Conservation (phyloP, 2,888 invertebrate genomes). For the Polydrusus tereticollis region DNA sequence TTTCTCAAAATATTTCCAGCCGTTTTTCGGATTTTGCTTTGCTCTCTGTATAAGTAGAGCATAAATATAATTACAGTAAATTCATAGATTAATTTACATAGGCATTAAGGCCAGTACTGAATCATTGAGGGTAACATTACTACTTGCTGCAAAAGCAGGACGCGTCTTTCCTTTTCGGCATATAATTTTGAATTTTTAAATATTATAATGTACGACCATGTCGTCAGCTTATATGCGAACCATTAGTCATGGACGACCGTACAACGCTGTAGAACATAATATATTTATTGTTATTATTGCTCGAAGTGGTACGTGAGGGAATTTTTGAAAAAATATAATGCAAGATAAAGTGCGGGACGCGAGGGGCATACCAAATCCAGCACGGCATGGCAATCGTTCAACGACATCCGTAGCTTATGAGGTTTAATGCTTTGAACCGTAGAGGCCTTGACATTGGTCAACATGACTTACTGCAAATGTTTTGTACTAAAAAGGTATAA, state of each 20-base stretch:
- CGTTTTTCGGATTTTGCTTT: no score
- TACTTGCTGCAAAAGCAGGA: background rate
- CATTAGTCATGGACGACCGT: conserved; percentile 56
- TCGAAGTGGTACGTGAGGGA: conserved; percentile 59
- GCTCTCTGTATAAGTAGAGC: no score
- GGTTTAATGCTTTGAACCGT: conserved; percentile 61
- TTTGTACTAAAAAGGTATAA: conserved; percentile 7
- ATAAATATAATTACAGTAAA: no score
- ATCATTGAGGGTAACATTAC: no score
- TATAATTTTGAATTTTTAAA: conserved; percentile 1
- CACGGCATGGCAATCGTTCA: conserved; percentile 62
- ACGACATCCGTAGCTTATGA: conserved; percentile 60
- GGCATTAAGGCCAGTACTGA: no score
- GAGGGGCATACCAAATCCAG: conserved; percentile 49
- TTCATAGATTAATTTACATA: no score
- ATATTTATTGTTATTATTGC: conserved; percentile 61
- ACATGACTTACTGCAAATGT: background rate
- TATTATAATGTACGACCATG: conserved; percentile 30
- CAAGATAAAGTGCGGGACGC: conserved; percentile 58
- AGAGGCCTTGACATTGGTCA: conserved; percentile 52
- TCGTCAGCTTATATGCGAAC: conserved; percentile 53
- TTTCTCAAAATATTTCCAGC: no score
- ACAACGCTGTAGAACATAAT: conserved; percentile 57
- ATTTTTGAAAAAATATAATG: conserved; percentile 58
- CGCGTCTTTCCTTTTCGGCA: background rate